Base-by-base conservation (phyloP, 2,797 vertebrate species). In the Sebastes kiyomatsui region DNA sequence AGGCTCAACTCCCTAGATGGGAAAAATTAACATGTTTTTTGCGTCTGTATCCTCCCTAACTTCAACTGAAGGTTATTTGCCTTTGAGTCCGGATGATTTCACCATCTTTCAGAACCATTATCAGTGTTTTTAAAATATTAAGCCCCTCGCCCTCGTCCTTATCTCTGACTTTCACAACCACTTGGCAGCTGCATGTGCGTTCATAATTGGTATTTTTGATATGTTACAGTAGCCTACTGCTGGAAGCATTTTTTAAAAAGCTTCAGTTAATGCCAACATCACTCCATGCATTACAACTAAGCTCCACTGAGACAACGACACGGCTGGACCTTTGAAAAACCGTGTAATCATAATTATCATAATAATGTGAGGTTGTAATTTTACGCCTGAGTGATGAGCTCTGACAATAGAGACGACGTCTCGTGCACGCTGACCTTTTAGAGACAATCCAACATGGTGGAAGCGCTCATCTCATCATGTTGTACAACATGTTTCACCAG, bases 91-190 rank as follows among this genome's bases (percentile, higher is more conserved):
- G 52, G 10, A 35, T 52, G 46, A 60, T 77, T 84, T 70, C 38
- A 13, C 67, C 22, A 13, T 77, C n/a, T 55, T 58, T 73, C 20
- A 72, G 4, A 33, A 4, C 56, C 27, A 42, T 33, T 75, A 72
- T 75, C 71, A 30, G 72, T 18, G 4, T 54, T 61, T 81, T 74
- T 66, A 54, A 72, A 67, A 70, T 11, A 49, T 68, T 70, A n/a
- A 20, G 22, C 35, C 42, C 5, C 2, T 46, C 38, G 38, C 38
- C 38, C 38, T 13, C 1, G 6, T 49, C 32, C 62, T 85, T 81
- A 83, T 80, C 74, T 78, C 79, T 38, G 22, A 65, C 62, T 69
- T 68, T 72, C 80, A 71, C 49, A 69, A 49, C 65, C 55, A 8
- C 69, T 62, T 73, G 62, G 64, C 56, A 77, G 77, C 85, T n/a